Conservation (phyloP, 2,113 vertebrate genomes). For the Columbina picui region DNA sequence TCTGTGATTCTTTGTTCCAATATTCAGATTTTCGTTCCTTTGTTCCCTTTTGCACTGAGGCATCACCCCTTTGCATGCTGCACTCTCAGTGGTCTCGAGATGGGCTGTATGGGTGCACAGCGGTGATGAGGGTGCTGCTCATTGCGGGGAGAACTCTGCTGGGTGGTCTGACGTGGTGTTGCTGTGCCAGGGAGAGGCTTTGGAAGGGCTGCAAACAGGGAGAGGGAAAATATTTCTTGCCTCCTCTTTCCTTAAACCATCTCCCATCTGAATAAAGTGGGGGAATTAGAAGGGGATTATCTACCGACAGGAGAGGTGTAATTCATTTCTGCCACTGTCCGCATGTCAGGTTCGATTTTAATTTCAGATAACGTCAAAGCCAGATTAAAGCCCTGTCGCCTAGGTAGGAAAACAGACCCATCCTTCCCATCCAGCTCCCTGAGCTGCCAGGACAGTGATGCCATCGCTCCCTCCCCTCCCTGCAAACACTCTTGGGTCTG, state of each 20-base stretch:
- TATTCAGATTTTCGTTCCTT: not conserved
- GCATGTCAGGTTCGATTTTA: constrained; percentile 76
- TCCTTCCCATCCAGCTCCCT: not conserved
- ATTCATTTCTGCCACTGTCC: constrained; percentile 65
- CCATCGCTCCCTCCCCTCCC: not conserved
- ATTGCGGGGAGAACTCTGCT: fast-evolving
- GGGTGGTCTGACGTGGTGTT: not conserved
- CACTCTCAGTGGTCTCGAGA: not conserved
- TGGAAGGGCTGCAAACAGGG: not conserved
- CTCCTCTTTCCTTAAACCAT: not conserved
- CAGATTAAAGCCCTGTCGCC: constrained; percentile 52
- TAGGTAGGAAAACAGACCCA: not conserved
- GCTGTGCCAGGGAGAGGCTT: not conserved
- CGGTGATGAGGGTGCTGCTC: not conserved
- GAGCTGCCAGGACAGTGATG: not conserved
- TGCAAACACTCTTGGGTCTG: not conserved
- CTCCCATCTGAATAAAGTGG: constrained; percentile 46
- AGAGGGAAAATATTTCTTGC: not conserved
- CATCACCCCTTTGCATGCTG: fast-evolving
- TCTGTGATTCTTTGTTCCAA: not conserved
- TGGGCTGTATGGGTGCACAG: fast-evolving
- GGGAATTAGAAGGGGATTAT: constrained; percentile 61
- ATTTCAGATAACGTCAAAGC: constrained; percentile 80
- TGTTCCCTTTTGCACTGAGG: not conserved
- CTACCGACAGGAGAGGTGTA: constrained; percentile 37